phyloP scores from a whole-genome alignment of 2,113 vertebrate species.

The Thalassarche chlororhynchos region DNA sequence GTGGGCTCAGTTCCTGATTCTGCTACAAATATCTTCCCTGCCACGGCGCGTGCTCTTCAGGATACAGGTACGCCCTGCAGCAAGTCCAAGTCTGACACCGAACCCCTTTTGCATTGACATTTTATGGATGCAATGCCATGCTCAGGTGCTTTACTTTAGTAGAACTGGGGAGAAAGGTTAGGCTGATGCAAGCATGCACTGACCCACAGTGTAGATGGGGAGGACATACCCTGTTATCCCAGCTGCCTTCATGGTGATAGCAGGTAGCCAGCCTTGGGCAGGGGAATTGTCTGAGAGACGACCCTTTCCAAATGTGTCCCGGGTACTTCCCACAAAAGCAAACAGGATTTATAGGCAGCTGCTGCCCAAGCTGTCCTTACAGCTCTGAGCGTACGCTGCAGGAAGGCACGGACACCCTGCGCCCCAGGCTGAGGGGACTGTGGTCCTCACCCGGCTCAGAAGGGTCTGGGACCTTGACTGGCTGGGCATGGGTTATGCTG shows the following conservation, averaged over 20 bases:
- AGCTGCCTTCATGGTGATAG: neutral
- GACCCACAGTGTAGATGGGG: neutral
- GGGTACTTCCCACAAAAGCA: neutral
- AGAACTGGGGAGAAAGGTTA: neutral
- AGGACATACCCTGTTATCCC: neutral
- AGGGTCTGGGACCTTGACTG: neutral
- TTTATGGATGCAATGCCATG: neutral
- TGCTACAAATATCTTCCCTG: neutral
- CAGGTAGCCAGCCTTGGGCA: neutral
- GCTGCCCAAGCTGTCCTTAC: neutral
- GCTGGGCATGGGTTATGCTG: rapidly evolving
- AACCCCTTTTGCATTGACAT: neutral
- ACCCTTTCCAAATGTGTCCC: rapidly evolving
- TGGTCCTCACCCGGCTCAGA: neutral
- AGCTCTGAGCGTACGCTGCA: rapidly evolving
- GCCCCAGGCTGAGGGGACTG: neutral
- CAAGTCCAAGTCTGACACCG: neutral
- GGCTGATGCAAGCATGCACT: neutral
- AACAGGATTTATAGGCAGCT: neutral
- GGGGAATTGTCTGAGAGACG: neutral
- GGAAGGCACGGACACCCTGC: rapidly evolving
- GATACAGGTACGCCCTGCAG: no score
- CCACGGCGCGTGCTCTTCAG: rapidly evolving
- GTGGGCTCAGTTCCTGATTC: neutral
- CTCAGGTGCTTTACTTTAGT: neutral